Conservation (phyloP, 2,888 invertebrate genomes). For the Oxyscelio sp. region DNA sequence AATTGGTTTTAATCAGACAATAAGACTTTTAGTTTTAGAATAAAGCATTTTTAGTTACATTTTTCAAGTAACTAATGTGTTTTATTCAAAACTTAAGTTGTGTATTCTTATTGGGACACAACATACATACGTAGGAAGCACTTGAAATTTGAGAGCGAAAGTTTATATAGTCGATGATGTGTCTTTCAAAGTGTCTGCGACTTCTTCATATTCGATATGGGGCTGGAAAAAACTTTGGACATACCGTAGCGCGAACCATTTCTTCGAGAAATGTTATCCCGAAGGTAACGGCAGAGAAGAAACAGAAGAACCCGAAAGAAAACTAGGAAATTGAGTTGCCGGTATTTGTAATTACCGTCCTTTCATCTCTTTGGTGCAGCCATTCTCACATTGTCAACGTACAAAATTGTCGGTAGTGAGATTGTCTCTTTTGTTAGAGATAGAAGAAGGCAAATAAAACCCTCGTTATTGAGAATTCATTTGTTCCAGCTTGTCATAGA, state of each 20-base stretch:
- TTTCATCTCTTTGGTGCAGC: conserved; percentile 70
- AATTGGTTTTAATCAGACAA: too few species aligned
- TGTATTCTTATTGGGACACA: too few species aligned
- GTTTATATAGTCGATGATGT: conserved; percentile 3
- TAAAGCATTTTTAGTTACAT: too few species aligned
- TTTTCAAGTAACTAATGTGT: too few species aligned
- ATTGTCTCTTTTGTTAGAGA: conserved; percentile 55
- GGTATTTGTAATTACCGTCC: conserved; percentile 81
- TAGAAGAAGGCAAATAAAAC: conserved; percentile 58
- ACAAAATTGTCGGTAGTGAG: too few species aligned
- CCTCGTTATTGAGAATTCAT: conserved; percentile 68
- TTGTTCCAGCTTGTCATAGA: conserved; percentile 45
- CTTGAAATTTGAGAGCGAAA: conserved; percentile 26
- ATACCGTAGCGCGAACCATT: background rate
- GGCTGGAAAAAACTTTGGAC: conserved; percentile 29
- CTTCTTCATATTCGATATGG: conserved; percentile 53
- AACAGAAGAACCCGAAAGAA: conserved; percentile 67
- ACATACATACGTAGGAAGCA: too few species aligned
- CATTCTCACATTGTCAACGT: conserved; percentile 65
- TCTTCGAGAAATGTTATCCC: conserved; percentile 31
- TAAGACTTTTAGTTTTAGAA: too few species aligned
- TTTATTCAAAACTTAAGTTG: too few species aligned
- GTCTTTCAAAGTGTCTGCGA: conserved; percentile 21
- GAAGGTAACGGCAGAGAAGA: conserved; percentile 44
- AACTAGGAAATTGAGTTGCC: conserved; percentile 77